A percentile compares a stretch with the other conserved stretches of the same genome.
Conservation (phyloP, 2,113 vertebrate genomes). For the Odobenus rosmarus region DNA sequence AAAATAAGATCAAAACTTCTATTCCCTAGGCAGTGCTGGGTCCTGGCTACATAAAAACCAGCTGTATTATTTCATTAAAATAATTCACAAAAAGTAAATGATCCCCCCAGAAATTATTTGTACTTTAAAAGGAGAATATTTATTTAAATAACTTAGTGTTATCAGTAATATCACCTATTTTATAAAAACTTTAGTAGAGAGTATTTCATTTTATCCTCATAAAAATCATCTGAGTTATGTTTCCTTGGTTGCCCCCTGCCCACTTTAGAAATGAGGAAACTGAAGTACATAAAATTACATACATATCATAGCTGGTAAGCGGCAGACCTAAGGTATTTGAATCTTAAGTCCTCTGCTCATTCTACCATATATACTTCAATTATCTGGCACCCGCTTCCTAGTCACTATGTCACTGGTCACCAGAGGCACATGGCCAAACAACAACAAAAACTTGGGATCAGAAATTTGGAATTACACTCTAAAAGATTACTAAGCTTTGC, state of each 20-base stretch:
- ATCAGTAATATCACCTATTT: background rate
- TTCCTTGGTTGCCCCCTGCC: background rate
- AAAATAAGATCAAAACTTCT: background rate
- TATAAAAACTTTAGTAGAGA: background rate
- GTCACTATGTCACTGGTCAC: background rate
- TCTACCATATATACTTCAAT: background rate
- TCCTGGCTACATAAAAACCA: background rate
- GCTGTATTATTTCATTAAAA: background rate
- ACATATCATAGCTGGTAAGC: background rate
- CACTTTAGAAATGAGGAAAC: background rate
- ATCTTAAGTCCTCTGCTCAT: background rate
- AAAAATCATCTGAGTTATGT: background rate
- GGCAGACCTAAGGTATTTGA: background rate
- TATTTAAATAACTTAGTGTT: background rate
- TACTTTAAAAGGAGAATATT: background rate
- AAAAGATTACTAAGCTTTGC: background rate
- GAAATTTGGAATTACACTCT: background rate
- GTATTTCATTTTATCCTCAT: background rate
- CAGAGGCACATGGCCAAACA: background rate
- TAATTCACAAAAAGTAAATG: background rate
- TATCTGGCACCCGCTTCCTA: background rate
- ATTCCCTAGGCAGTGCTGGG: background rate
- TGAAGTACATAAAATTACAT: background rate
- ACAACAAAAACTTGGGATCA: background rate
- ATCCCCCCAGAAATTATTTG: background rate